A percentile compares a stretch with the other conserved stretches of the same genome.
Conservation (phyloP, 2,113 vertebrate species). For the Zosterops pallidus region DNA sequence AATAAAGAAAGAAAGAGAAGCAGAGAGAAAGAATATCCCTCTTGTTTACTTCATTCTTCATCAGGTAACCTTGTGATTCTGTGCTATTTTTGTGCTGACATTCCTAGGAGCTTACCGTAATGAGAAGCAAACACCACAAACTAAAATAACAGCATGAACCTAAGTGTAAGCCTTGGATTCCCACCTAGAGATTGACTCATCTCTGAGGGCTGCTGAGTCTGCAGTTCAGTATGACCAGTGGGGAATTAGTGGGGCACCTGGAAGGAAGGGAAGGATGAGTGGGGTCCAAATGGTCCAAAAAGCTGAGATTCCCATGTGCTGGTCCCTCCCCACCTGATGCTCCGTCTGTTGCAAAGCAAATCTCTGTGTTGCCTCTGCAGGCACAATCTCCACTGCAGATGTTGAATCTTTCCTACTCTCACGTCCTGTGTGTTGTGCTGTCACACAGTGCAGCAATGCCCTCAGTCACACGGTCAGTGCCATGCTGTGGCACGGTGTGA, state of each 20-base stretch:
- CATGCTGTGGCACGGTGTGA: background rate
- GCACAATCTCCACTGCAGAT: background rate
- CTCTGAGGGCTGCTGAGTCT: background rate
- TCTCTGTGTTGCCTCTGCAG: background rate
- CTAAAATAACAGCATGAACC: constrained; percentile 63
- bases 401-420: background rate
- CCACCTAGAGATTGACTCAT: constrained; percentile 50
- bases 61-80: constrained; percentile 65
- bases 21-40: constrained; percentile 21
- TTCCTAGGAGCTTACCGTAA: constrained; percentile 61
- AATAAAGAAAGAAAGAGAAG: background rate
- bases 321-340: background rate
- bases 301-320: fast-evolving
- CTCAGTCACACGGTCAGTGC: background rate
- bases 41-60: constrained; percentile 59
- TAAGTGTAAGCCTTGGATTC: constrained; percentile 25
- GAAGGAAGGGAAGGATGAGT: background rate
- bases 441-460: background rate
- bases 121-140: constrained; percentile 60
- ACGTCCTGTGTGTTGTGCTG: background rate
- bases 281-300: background rate
- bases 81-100: constrained; percentile 62
- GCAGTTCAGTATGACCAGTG: background rate
- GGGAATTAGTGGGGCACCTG: background rate
- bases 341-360: background rate